Percentiles rank a stretch among this genome's conserved stretches.
Conservation (phyloP, 1,140 invertebrate species). For the Campodea augens region DNA sequence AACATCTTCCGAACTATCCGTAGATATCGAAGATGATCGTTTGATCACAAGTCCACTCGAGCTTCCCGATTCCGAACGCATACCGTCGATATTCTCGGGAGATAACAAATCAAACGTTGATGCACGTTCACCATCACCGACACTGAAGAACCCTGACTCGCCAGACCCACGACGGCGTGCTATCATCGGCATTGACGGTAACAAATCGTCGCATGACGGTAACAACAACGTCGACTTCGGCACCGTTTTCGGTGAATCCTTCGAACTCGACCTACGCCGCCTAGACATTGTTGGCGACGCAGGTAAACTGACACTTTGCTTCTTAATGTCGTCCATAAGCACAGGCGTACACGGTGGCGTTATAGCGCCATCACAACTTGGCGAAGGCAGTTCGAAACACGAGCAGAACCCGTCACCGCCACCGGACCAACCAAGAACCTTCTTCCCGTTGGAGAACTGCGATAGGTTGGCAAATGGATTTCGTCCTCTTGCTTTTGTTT, state of each 20-base stretch:
- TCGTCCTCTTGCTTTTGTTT: too few relatives aligned
- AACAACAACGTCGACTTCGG: slow-evolving; percentile 8
- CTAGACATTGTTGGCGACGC: slow-evolving; percentile 12
- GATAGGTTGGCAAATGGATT: slow-evolving; percentile 50
- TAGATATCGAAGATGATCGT: slow-evolving; percentile 61
- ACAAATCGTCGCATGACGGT: too few relatives aligned
- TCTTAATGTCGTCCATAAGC: too few relatives aligned
- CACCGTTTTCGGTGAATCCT: slow-evolving; percentile 20
- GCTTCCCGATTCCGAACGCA: too few relatives aligned
- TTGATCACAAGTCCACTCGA: slow-evolving; percentile 35
- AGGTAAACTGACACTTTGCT: too few relatives aligned
- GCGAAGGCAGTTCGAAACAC: slow-evolving; percentile 48
- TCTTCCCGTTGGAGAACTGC: slow-evolving; percentile 48
- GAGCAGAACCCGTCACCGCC: slow-evolving; percentile 41
- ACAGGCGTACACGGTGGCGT: slow-evolving; percentile 8
- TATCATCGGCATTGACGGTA: too few relatives aligned
- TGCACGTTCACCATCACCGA: too few relatives aligned
- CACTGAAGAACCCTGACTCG: slow-evolving; percentile 73
- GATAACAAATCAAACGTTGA: too few relatives aligned
- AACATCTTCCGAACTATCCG: slow-evolving; percentile 66
- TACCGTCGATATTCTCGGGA: too few relatives aligned
- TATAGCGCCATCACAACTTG: too few relatives aligned
- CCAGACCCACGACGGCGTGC: slow-evolving; percentile 59
- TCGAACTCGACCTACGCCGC: slow-evolving; percentile 23
- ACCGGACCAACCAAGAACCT: slow-evolving; percentile 39